Evolutionary conservation across 1,140 invertebrate genomes (phyloP).

Genomic region (Trichonephila clavata): DNA sequence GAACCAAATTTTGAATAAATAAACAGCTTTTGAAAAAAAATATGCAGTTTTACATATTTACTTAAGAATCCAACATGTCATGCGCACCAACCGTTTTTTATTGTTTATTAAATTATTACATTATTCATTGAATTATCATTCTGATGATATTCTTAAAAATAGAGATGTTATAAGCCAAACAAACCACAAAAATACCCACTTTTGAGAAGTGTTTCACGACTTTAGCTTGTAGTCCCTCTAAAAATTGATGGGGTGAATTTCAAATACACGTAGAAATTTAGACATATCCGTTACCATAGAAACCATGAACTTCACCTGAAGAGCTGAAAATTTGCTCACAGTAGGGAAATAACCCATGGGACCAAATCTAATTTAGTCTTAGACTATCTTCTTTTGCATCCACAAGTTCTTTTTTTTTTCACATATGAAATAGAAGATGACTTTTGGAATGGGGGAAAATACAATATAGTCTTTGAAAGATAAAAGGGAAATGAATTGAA

Average conservation of each 20-base stretch:
- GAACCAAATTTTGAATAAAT: no score
- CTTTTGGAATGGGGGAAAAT: not conserved
- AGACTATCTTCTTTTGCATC: not conserved
- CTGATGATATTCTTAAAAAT: no score
- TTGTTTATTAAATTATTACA: no score
- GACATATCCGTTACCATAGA: not conserved
- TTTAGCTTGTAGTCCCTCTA: no score
- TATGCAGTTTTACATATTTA: no score
- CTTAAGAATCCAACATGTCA: no score
- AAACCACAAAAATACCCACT: no score
- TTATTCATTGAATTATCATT: no score
- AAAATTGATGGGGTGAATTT: not conserved
- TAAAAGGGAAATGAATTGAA: not conserved
- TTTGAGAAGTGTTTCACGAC: no score
- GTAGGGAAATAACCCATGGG: conserved; percentile 14
- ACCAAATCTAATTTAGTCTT: conserved; percentile 32
- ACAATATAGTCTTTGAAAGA: not conserved
- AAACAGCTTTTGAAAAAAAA: no score
- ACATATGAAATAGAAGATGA: not conserved
- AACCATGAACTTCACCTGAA: not conserved
- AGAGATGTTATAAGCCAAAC: no score
- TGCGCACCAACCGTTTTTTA: no score
- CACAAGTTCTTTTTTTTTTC: not conserved
- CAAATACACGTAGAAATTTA: not conserved
- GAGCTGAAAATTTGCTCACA: not conserved